phyloP scores from a whole-genome alignment of 2,797 vertebrate species.

The Avahi laniger region DNA sequence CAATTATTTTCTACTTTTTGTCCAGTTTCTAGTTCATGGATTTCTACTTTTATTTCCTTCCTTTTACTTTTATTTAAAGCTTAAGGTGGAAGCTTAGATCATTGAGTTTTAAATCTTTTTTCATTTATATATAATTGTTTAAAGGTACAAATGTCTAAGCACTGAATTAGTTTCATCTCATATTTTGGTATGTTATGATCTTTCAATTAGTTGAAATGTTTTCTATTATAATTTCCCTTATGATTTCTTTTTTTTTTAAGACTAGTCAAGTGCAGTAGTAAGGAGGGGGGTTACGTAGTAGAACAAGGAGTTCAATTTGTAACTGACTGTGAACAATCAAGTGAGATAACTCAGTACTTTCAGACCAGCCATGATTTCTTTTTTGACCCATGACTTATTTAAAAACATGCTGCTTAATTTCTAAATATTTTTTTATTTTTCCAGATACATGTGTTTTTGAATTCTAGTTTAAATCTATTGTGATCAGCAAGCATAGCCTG shows the following conservation, averaged over 20 bases:
- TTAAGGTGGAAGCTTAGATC: background rate
- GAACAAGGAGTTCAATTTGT: no score
- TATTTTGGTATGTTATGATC: background rate
- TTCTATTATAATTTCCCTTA: background rate
- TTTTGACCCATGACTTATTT: background rate
- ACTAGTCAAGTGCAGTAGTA: no score
- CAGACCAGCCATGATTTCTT: background rate
- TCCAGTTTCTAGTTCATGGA: background rate
- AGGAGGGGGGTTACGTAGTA: no score
- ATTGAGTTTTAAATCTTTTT: background rate
- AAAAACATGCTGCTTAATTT: conserved; percentile 3
- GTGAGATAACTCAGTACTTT: no score
- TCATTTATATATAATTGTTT: background rate
- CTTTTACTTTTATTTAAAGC: background rate
- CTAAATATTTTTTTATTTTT: background rate
- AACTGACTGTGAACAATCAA: no score
- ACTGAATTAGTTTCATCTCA: background rate
- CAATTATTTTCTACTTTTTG: background rate
- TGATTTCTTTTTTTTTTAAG: background rate
- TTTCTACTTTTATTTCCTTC: background rate
- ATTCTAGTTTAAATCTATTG: background rate
- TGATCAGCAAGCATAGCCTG: background rate
- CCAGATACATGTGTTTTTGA: background rate
- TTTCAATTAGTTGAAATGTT: background rate
- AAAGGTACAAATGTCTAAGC: background rate